Base-by-base conservation (phyloP, 2,888 invertebrate species). In the Drosophila phalerata region DNA sequence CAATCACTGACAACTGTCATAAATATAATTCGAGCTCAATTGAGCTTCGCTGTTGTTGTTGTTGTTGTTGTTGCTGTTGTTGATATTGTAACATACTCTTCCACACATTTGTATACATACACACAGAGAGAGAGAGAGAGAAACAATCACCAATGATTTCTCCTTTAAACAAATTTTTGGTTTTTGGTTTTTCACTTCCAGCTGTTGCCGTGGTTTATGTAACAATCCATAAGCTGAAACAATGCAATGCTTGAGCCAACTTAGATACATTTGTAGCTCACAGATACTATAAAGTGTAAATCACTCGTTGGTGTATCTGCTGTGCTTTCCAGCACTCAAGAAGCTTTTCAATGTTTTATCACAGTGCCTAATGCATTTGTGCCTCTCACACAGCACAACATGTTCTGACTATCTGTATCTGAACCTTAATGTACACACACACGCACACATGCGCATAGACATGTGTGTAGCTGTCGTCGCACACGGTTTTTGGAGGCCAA, bases 21-120 rank as follows among this genome's bases (percentile, higher is more conserved):
- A 86, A 82, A 82, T 78, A 82, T 84, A 86, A 86, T 72, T 81
- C 85, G 85, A 81, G 86, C 86, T 83, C 78, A 83, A 79, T 86
- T 81, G 74, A 70, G 82, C 70, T 79, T 60, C 48, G 63, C 28
- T 55, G 56, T 48, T 32, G 58, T 17, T 57, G 60, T 48, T 32
- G 58, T 17, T 57, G 60, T 69, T 67, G 58, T 53, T 57, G 61
- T 63, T 51, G 62, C 28, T 53, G 55, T 47, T 32, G 58, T 15
- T 60, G 58, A 74, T 69, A 74, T 74, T 57, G 56, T 47, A 60
- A 34, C 42, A 49, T 42, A 64, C 47, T 53, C 51, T 38, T 11
- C 25, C 34, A 60, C 55, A 34, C 48, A 42, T 15, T 40, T 13
- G 34, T 34, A 48, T 30, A 38, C 40, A 28, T 5, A 17, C 9